Conservation (phyloP, 2,797 vertebrate species). For the Nyctalus aviator region DNA sequence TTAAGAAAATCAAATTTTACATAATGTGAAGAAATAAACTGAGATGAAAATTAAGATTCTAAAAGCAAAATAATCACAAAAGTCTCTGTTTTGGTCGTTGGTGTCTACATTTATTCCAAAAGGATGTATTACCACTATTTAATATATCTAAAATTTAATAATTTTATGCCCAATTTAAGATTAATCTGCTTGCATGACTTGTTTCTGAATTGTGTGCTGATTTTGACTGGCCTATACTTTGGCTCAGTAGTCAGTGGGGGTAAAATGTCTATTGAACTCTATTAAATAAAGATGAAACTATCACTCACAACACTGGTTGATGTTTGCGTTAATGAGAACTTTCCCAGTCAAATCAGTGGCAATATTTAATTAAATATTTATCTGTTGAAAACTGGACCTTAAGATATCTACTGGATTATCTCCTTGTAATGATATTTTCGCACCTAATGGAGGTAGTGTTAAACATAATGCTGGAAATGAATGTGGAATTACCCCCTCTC, state of each 20-base stretch:
- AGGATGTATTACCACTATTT: not conserved
- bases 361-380: constrained; percentile 46
- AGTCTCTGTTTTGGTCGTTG: not conserved
- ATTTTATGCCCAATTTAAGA: constrained; percentile 50
- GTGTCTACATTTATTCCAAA: not conserved
- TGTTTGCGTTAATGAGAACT: constrained; percentile 36
- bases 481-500: not conserved
- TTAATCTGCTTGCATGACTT: constrained; percentile 27
- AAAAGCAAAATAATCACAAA: constrained; percentile 54
- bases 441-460: not conserved
- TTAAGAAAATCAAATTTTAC: not conserved
- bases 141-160: constrained; percentile 57
- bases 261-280: constrained; percentile 45
- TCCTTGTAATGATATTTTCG: constrained; percentile 7
- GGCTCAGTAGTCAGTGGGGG: not conserved
- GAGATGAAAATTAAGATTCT: constrained; percentile 61
- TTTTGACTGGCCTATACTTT: constrained; percentile 42
- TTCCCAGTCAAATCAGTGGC: constrained; percentile 40
- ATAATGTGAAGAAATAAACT: constrained; percentile 61
- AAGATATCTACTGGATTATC: not conserved
- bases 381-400: not conserved
- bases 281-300: constrained; percentile 22
- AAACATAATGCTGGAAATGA: constrained; percentile 26
- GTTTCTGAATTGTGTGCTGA: constrained; percentile 42
- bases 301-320: not conserved